These are phyloP conservation scores for Euplexia lucipara DNA, from an alignment of 2,888 invertebrate genomes.

Conservation along the genomic window DNA sequence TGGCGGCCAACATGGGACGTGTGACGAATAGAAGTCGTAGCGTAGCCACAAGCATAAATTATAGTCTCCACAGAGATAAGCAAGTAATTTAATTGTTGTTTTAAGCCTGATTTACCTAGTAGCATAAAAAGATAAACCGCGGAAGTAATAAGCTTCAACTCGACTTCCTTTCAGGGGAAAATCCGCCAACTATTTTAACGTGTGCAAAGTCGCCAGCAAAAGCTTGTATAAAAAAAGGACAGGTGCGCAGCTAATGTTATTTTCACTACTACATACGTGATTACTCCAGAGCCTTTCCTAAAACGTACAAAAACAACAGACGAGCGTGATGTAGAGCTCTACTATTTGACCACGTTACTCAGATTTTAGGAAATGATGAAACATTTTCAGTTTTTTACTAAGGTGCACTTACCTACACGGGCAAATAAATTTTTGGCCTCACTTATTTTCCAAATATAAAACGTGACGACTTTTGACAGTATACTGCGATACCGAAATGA, in stretches of 20 bases:
- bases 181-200: slow-evolving; percentile 31
- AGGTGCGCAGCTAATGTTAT: slow-evolving; percentile 49
- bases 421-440: background rate
- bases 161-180: slow-evolving; percentile 18
- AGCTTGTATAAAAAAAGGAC: slow-evolving; percentile 45
- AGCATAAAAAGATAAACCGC: slow-evolving; percentile 19
- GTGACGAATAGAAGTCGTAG: background rate
- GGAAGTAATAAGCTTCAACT: slow-evolving; percentile 19
- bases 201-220: slow-evolving; percentile 28
- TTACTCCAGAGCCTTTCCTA: slow-evolving; percentile 33
- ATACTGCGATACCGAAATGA: background rate
- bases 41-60: background rate
- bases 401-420: background rate
- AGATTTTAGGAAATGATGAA: slow-evolving; percentile 19
- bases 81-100: slow-evolving; percentile 1
- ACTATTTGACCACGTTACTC: slow-evolving; percentile 10
- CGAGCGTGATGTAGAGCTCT: slow-evolving; percentile 6
- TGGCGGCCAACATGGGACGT: background rate
- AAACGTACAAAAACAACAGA: slow-evolving; percentile 45
- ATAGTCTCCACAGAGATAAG: background rate
- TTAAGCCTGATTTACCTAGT: slow-evolving; percentile 19
- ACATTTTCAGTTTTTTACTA: background rate
- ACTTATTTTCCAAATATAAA: background rate
- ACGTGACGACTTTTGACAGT: too few species aligned
- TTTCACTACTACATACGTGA: slow-evolving; percentile 52